Percentiles rank a stretch among this genome's conserved stretches.
These are phyloP conservation scores for Macrostomum lignano DNA, from an alignment of 1,140 invertebrate species.

Conservation along the genomic window DNA sequence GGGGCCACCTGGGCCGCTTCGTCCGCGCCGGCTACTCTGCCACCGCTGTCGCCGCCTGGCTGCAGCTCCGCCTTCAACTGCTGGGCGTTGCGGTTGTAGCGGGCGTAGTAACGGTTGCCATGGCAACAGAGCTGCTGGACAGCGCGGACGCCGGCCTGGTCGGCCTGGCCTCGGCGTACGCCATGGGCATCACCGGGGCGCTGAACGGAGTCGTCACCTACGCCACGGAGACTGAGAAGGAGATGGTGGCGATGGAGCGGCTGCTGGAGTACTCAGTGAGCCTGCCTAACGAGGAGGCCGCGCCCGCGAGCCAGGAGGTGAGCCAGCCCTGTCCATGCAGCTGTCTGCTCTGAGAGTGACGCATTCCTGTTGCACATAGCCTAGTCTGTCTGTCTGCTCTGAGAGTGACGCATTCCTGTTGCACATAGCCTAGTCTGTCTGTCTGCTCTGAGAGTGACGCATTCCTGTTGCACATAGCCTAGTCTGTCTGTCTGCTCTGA, in stretches of 20 bases:
- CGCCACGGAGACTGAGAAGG: slow-evolving; percentile 55
- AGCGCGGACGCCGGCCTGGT: slow-evolving; percentile 37
- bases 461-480: too few species aligned
- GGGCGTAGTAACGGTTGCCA: slow-evolving; percentile 50
- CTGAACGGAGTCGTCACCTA: slow-evolving; percentile 55
- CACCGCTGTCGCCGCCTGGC: slow-evolving; percentile 52
- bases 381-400: too few species aligned
- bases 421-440: too few species aligned
- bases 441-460: too few species aligned
- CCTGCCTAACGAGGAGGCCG: too few species aligned
- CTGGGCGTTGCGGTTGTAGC: slow-evolving; percentile 55
- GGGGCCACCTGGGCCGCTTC: slow-evolving; percentile 48
- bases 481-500: too few species aligned
- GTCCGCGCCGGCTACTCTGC: slow-evolving; percentile 53
- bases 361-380: too few species aligned
- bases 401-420: too few species aligned
- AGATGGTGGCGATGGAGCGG: slow-evolving; percentile 75
- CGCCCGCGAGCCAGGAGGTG: too few species aligned
- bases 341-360: too few species aligned
- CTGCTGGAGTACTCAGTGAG: slow-evolving; percentile 50
- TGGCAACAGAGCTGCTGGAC: slow-evolving; percentile 43
- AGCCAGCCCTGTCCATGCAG: too few species aligned
- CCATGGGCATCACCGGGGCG: slow-evolving; percentile 54
- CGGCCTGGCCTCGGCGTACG: slow-evolving; percentile 70
- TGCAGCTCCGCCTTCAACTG: slow-evolving; percentile 55